Evolutionary conservation across 2,888 invertebrate genomes (phyloP).

Genomic region (Eustalomyia histrio): DNA sequence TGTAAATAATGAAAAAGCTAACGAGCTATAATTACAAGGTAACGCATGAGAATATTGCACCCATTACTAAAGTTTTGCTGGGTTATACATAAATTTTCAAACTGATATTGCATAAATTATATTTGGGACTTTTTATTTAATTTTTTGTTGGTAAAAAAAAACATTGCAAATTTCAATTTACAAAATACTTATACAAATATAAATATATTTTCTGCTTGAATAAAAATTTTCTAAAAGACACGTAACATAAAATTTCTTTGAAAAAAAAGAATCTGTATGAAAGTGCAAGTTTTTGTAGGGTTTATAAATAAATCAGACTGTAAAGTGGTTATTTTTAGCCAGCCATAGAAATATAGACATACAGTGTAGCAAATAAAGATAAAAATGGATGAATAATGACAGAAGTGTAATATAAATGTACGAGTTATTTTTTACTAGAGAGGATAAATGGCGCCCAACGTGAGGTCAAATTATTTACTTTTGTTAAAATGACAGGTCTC

Average conservation of each 20-base stretch:
- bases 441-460: too few relatives aligned
- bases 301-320: not conserved
- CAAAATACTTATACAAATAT: not conserved
- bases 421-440: too few relatives aligned
- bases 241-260: not conserved
- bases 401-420: too few relatives aligned
- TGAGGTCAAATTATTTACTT: too few relatives aligned
- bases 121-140: slow-evolving; percentile 4
- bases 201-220: not conserved
- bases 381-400: not conserved
- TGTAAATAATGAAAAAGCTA: too few relatives aligned
- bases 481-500: too few relatives aligned
- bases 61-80: too few relatives aligned
- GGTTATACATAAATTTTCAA: slow-evolving; percentile 26
- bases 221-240: not conserved
- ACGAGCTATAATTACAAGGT: too few relatives aligned
- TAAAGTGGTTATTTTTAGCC: not conserved
- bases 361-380: not conserved
- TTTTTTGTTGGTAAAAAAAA: not conserved
- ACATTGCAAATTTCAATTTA: too few relatives aligned
- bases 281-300: not conserved
- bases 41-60: too few relatives aligned
- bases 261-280: not conserved
- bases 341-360: not conserved
- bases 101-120: slow-evolving; percentile 53